phyloP scores from a whole-genome alignment of 2,888 invertebrate genomes.

The Phortica magna region DNA sequence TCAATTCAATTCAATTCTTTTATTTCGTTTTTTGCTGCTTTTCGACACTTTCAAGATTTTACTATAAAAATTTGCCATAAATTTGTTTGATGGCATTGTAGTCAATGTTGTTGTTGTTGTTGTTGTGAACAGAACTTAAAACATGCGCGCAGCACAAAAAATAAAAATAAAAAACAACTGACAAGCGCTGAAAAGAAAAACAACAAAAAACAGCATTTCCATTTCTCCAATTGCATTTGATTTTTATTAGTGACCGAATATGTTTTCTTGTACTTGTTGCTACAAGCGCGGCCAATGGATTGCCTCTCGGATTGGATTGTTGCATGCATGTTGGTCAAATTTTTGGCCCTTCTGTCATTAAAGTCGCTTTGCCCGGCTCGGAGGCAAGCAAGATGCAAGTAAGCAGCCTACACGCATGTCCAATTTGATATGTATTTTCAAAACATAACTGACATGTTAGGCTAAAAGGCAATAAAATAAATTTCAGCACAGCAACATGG shows the following conservation, averaged over 20 bases:
- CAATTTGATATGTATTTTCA: constrained; percentile 70
- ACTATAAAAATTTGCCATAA: constrained; percentile 69
- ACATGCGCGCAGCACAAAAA: neutral
- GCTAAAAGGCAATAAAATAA: constrained; percentile 68
- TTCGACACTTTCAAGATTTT: constrained; percentile 72
- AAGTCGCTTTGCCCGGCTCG: neutral
- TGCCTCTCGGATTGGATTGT: neutral
- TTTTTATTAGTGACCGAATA: constrained; percentile 7
- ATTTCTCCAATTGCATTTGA: constrained; percentile 8
- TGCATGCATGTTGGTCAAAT: constrained; percentile 35
- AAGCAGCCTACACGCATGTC: constrained; percentile 70
- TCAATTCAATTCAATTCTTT: constrained; percentile 37
- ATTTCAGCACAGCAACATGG: constrained; percentile 56
- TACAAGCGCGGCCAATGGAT: neutral
- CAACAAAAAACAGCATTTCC: constrained; percentile 5
- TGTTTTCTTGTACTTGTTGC: constrained; percentile 7
- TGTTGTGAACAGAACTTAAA: constrained; percentile 6
- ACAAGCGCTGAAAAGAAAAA: constrained; percentile 5
- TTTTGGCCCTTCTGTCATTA: constrained; percentile 52
- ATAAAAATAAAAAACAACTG: neutral
- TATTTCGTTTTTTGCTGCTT: constrained; percentile 36
- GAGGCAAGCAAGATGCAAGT: neutral
- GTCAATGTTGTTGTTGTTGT: constrained; percentile 26
- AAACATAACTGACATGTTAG: constrained; percentile 73
- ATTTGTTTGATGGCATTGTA: constrained; percentile 58